These are phyloP conservation scores for Notodonta ziczac DNA, from an alignment of 2,888 invertebrate species.

Conservation along the genomic window DNA sequence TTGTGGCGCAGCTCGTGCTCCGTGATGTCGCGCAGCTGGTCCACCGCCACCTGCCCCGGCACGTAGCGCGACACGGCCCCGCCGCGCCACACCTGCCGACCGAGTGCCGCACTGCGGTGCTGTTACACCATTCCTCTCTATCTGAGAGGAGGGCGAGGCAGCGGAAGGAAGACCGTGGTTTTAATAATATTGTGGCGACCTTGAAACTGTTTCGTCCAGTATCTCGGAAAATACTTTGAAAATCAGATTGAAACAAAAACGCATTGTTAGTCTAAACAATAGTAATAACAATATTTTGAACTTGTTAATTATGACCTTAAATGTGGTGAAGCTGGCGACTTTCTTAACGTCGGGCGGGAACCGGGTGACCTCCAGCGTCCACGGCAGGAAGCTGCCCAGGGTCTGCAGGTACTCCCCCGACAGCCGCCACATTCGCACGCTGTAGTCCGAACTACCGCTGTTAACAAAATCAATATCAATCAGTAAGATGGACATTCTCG, in stretches of 20 bases:
- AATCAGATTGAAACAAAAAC: too few species aligned
- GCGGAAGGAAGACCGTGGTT: too few species aligned
- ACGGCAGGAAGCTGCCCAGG: conserved; percentile 88
- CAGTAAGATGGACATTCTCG: not conserved
- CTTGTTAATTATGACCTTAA: conserved; percentile 87
- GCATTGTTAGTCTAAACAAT: too few species aligned
- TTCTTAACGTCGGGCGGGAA: conserved; percentile 90
- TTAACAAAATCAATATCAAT: not conserved
- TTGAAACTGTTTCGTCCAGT: too few species aligned
- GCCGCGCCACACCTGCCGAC: conserved; percentile 72
- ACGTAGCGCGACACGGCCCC: conserved; percentile 79
- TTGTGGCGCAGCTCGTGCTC: conserved; percentile 67
- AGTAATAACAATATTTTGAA: too few species aligned
- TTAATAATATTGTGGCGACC: too few species aligned
- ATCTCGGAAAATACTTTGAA: too few species aligned
- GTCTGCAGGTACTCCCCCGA: conserved; percentile 89
- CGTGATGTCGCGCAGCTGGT: conserved; percentile 69
- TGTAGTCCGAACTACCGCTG: conserved; percentile 88
- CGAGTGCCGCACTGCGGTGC: not conserved
- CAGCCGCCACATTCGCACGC: conserved; percentile 90
- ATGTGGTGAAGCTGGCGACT: conserved; percentile 90
- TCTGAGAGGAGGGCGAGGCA: too few species aligned
- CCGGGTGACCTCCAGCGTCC: conserved; percentile 82
- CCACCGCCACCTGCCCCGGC: conserved; percentile 75
- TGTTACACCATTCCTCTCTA: too few species aligned